Base-by-base conservation (phyloP, 2,113 vertebrate genomes). In the Helogale parvula region DNA sequence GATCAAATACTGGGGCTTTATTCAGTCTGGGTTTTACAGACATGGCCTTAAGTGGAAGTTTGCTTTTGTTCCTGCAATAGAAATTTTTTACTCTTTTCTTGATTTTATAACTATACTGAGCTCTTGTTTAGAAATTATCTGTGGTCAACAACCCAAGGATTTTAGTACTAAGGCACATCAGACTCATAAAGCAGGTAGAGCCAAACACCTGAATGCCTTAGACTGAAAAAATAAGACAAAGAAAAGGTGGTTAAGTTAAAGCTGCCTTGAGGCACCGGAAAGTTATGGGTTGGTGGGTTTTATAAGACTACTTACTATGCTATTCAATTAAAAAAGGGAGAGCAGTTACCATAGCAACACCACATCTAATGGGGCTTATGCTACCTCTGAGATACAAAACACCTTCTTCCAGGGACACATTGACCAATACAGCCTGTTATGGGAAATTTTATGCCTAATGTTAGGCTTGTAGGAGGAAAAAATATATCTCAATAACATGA, bases 231-330 rank as follows among this genome's bases (percentile, higher is more conserved):
- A 98, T 80, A 96, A 98, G 98, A 98, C 97, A 98, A 98, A 98
- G 98, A 98, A 97, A 98, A 99, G 97, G 97, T 98, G 97, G 96
- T 98, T 98, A 98, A 98, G 97, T 98, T 99, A 99, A 98, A 98
- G 96, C 97, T 98, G 98, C 98, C 98, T 98, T 97, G 86, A 97
- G 98, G 98, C 98, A 98, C 90, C 90, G 97, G 97, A 97, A 99
- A 98, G 98, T 98, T 98, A 98, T 98, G 98, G 98, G 97, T 98
- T 99, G 98, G 98, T 99, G 98, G 98, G 98, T 99, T 99, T 99
- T 99, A 98, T 98, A 99, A 99, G 98, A 98, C 98, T 98, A 98
- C 98, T 98, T 98, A 98, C 98, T 98, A 98, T 98, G 98, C 98
- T 98, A 98, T 98, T 98, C 98, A 98, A 98, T 99, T 99, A 79